These are phyloP conservation scores for Tryphoninae sp. DNA, from an alignment of 2,888 invertebrate species.

Conservation along the genomic window DNA sequence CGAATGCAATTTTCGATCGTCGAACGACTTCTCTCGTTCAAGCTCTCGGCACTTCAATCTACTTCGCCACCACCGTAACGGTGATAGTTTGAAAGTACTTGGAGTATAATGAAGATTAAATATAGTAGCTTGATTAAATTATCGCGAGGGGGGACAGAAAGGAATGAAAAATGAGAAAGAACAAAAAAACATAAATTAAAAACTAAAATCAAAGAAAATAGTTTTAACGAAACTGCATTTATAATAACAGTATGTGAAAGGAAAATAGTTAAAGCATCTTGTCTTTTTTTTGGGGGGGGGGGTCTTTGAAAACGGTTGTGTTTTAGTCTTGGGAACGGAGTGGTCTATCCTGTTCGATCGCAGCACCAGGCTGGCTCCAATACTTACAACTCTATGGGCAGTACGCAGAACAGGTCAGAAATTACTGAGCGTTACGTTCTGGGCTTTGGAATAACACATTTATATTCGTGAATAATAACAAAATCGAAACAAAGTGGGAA, in stretches of 20 bases:
- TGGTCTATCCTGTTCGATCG: slow-evolving; percentile 91
- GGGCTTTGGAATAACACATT: slow-evolving; percentile 34
- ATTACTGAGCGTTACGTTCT: slow-evolving; percentile 70
- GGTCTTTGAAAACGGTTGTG: slow-evolving; percentile 76
- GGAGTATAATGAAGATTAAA: neutral
- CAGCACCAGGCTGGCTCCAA: slow-evolving; percentile 86
- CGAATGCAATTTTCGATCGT: slow-evolving; percentile 34
- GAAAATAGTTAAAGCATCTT: slow-evolving; percentile 47
- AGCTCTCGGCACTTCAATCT: neutral
- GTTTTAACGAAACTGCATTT: neutral
- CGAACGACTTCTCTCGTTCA: slow-evolving; percentile 2
- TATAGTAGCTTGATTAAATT: neutral
- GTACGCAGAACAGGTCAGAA: slow-evolving; percentile 92
- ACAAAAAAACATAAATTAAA: slow-evolving; percentile 30
- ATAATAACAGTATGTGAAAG: slow-evolving; percentile 17
- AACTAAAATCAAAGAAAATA: slow-evolving; percentile 27
- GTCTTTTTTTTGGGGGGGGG: slow-evolving; percentile 68
- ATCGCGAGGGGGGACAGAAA: slow-evolving; percentile 7
- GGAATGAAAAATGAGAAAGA: neutral
- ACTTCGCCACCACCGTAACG: neutral
- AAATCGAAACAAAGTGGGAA: slow-evolving; percentile 59
- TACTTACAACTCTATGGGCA: slow-evolving; percentile 95
- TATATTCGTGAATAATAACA: slow-evolving; percentile 58
- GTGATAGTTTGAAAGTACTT: neutral
- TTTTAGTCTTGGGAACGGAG: slow-evolving; percentile 94